These are phyloP conservation scores for Drosophila limbata DNA, from an alignment of 2,888 invertebrate species.

Conservation along the genomic window DNA sequence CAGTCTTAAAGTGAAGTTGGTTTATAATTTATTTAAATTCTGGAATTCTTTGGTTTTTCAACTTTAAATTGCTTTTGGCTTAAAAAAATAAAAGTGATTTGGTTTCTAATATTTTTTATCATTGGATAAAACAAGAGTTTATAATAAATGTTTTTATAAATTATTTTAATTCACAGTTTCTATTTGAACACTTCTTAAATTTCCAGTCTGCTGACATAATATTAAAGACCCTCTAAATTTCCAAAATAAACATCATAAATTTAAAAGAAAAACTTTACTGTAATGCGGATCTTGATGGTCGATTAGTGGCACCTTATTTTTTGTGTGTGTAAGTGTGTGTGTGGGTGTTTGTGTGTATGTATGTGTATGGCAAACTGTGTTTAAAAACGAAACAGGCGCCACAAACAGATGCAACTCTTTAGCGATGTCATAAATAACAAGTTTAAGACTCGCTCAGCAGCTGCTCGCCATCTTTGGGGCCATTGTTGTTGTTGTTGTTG, in stretches of 20 bases:
- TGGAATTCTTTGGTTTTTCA: no score
- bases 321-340: neutral
- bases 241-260: constrained; percentile 17
- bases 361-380: neutral
- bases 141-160: neutral
- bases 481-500: constrained; percentile 29
- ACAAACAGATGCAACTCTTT: constrained; percentile 55
- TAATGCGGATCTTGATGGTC: constrained; percentile 18
- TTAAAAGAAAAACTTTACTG: constrained; percentile 4
- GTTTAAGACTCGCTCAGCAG: constrained; percentile 61
- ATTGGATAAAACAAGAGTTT: neutral
- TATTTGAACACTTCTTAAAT: neutral
- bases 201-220: neutral
- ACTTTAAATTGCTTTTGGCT: no score
- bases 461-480: constrained; percentile 31
- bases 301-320: constrained; percentile 29
- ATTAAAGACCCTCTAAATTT: neutral
- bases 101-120: no score
- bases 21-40: no score
- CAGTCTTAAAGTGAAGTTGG: no score
- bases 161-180: constrained; percentile 1
- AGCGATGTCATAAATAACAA: constrained; percentile 68
- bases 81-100: no score
- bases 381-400: constrained; percentile 18
- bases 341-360: neutral